Evolutionary conservation across 2,113 vertebrate species (phyloP).

Genomic region (Microtus ochrogaster): DNA sequence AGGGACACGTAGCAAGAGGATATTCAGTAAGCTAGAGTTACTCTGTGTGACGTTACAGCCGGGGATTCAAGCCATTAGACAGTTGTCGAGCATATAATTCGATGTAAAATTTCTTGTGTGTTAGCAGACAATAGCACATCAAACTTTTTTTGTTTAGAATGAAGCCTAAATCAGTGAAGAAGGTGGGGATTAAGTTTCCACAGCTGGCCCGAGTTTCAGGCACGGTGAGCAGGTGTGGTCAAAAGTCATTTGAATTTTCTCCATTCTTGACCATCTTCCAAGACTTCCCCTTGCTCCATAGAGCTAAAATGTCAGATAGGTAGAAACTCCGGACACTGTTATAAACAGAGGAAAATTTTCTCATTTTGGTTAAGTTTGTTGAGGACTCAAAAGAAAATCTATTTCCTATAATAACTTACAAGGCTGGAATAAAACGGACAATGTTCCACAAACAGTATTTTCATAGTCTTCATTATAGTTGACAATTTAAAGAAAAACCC

Average conservation of each 20-base stretch:
- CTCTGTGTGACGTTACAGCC: neutral
- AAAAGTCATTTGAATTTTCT: neutral
- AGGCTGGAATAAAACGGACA: slow-evolving; percentile 1
- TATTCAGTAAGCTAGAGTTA: neutral
- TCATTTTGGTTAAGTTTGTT: neutral
- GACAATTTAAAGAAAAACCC: neutral
- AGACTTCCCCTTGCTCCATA: neutral
- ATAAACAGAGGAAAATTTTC: neutral
- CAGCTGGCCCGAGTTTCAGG: neutral
- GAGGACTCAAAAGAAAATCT: slow-evolving; percentile 4
- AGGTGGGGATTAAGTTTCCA: neutral
- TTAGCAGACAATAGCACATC: neutral
- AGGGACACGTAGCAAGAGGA: neutral
- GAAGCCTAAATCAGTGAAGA: neutral
- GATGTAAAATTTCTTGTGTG: neutral
- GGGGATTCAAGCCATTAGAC: too few species aligned
- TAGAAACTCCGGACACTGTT: neutral
- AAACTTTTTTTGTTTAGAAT: slow-evolving; percentile 23
- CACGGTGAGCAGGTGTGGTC: neutral
- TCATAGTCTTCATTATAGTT: neutral
- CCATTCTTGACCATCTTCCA: neutral
- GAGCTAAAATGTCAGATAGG: neutral
- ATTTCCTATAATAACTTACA: neutral
- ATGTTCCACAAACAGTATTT: neutral
- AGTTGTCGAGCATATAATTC: neutral